These are phyloP conservation scores for Sycophaga agraensis DNA, from an alignment of 1,140 invertebrate genomes.

Conservation along the genomic window DNA sequence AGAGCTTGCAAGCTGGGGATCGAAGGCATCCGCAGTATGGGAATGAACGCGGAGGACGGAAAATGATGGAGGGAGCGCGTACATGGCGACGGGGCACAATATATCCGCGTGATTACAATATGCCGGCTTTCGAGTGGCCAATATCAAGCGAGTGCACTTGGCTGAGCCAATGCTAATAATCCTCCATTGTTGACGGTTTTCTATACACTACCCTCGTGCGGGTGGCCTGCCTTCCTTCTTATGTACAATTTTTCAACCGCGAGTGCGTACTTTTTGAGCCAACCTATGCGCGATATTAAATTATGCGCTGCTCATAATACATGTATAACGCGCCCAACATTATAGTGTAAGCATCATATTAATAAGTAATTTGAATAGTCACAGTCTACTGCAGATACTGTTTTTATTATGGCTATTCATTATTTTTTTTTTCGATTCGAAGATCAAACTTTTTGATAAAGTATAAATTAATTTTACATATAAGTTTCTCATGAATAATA, in stretches of 20 bases:
- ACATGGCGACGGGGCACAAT: constrained; percentile 37
- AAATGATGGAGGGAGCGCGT: constrained; percentile 28
- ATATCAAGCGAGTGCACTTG: constrained; percentile 25
- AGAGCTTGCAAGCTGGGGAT: neutral
- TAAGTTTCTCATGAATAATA: no score
- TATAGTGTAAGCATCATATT: no score
- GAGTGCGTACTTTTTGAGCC: no score
- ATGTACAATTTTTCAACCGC: neutral
- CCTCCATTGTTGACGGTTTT: constrained; percentile 22
- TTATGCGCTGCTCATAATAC: no score
- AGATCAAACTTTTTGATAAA: no score
- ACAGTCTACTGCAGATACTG: no score
- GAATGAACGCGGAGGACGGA: constrained; percentile 7
- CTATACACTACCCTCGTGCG: neutral
- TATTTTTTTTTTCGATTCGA: no score
- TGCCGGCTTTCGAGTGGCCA: constrained; percentile 37
- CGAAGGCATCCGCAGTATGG: constrained; percentile 16
- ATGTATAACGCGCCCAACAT: no score
- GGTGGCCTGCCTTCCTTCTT: neutral
- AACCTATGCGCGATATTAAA: no score
- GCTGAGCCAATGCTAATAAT: constrained; percentile 28
- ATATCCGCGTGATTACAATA: constrained; percentile 51
- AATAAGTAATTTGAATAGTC: no score
- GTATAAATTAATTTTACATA: no score
- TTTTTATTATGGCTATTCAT: no score